Evolutionary conservation across 2,113 vertebrate species (phyloP).

Genomic region (Dolichotis patagonum): DNA sequence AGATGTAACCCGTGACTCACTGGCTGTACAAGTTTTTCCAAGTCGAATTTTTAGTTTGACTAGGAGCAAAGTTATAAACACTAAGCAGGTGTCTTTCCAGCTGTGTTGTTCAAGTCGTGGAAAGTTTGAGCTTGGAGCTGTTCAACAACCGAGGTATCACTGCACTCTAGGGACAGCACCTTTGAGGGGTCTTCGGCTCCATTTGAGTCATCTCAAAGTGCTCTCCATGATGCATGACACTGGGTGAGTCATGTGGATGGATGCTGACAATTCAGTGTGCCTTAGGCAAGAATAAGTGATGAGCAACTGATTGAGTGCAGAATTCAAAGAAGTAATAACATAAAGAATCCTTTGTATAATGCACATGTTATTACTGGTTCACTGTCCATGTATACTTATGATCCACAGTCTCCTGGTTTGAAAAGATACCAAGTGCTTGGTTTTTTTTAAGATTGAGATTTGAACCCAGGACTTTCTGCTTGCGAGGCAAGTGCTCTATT

Average conservation of each 20-base stretch:
- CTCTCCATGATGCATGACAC: neutral
- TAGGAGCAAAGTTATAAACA: neutral
- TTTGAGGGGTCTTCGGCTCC: neutral
- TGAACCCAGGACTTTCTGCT: neutral
- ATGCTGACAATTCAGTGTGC: conserved; percentile 8
- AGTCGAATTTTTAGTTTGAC: neutral
- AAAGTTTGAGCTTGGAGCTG: neutral
- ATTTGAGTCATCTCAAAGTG: neutral
- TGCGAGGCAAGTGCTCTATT: neutral
- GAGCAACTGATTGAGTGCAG: neutral
- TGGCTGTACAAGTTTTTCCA: neutral
- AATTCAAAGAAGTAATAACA: conserved; percentile 42
- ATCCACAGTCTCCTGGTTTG: neutral
- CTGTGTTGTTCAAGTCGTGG: neutral
- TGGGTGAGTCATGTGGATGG: neutral
- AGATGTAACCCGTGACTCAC: neutral
- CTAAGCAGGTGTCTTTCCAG: neutral
- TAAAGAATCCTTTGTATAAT: conserved; percentile 61
- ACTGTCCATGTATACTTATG: neutral
- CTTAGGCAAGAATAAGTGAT: neutral
- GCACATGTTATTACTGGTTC: conserved; percentile 29
- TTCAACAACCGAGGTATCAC: neutral
- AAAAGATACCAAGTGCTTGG: neutral
- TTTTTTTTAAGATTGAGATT: neutral
- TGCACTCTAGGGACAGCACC: neutral